Evolutionary conservation across 2,888 invertebrate genomes (phyloP), one percentile per base, ranked within the genome.

Genomic region (Rutpela maculata): DNA sequence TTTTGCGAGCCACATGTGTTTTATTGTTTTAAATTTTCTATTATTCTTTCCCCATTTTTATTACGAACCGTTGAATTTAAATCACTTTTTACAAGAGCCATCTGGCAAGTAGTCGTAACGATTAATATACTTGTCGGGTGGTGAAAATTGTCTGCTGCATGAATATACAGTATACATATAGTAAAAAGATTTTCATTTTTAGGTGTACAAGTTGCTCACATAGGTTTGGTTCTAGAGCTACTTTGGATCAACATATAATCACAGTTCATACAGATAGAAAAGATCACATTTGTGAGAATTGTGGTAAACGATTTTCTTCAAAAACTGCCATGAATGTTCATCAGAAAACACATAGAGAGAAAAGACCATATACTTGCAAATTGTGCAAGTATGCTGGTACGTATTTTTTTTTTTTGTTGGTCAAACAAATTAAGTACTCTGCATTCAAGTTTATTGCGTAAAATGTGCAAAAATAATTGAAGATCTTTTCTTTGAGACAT

Each of bases 201-300:
- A 87, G 86, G 70, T 87, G 87, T 73, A 56, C 75, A 6, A 80
- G 84, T 66, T 87, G 88, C 74, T 80, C 80, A 12, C 81, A 81
- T 72, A 78, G 83, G 9, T 87, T 85, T 67, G 86, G 84, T 76
- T 87, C 85, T 9, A 84, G 79, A 55, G 82, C 86, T n/a, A 81
- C 84, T 11, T 74, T 87, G 22, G 75, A 80, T 0, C 86, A 87
- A 73, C 87, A 88, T 77, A 79, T 83, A 10, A 85, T 85, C 35
- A 85, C 86, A 12, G 84, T 87, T 7, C 88, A 88, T 72, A 87
- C 86, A 0, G 80, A 86, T 72, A 84, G 84, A 55, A 87, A 86
- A 78, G 83, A 87, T 70, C 85, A 86, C 75, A 82, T 87, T 38
- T 88, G 88, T 72, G 87, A 86, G 56, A 81, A 82, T 1, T 88